Conservation (phyloP, 2,888 invertebrate genomes). For the Trilocha varians region DNA sequence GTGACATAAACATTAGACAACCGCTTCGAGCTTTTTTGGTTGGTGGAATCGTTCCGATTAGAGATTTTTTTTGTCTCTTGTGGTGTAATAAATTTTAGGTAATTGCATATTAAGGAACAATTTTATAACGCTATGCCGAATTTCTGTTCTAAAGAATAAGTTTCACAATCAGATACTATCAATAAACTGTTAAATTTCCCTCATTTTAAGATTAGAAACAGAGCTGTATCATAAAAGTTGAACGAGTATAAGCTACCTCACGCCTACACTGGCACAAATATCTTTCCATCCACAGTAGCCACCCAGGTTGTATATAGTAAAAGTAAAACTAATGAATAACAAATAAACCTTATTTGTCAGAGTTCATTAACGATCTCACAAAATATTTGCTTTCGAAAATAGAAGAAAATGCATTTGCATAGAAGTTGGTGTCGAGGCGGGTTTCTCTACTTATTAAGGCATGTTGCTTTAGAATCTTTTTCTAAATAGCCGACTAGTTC, state of each 20-base stretch:
- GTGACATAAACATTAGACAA: too few species aligned
- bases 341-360: constrained; percentile 21
- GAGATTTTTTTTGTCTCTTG: too few species aligned
- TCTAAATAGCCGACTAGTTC: background rate
- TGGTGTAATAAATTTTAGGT: too few species aligned
- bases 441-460: constrained; percentile 64
- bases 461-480: constrained; percentile 34
- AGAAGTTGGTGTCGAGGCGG: constrained; percentile 39
- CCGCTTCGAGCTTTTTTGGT: too few species aligned
- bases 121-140: too few species aligned
- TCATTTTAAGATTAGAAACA: too few species aligned
- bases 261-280: background rate
- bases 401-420: constrained; percentile 59
- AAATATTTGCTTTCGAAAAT: constrained; percentile 51
- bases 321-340: constrained; percentile 29
- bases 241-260: background rate
- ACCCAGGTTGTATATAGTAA: constrained; percentile 14
- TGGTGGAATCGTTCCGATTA: too few species aligned
- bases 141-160: too few species aligned
- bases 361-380: constrained; percentile 33
- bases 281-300: background rate
- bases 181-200: too few species aligned
- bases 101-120: too few species aligned
- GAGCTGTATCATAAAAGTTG: too few species aligned
- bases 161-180: too few species aligned